Evolutionary conservation across 2,113 vertebrate genomes (phyloP).

Genomic region (Theristicus caerulescens): DNA sequence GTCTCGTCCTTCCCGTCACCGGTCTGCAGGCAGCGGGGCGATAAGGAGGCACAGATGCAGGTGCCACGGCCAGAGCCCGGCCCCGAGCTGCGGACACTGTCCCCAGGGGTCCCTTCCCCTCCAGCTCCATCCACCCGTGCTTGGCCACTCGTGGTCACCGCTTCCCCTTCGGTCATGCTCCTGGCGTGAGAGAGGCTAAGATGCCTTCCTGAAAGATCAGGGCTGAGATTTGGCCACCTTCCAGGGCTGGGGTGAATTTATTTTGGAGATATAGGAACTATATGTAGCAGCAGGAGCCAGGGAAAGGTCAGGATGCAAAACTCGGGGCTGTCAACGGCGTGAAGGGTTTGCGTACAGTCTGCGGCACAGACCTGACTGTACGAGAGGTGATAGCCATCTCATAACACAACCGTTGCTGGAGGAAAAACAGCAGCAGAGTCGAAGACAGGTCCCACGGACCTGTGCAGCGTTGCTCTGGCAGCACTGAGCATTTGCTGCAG

Average conservation of each 20-base stretch:
- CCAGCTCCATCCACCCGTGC: background rate
- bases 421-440: background rate
- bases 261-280: conserved; percentile 35
- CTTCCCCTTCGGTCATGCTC: background rate
- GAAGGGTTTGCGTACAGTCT: background rate
- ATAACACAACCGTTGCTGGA: background rate
- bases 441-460: background rate
- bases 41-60: background rate
- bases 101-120: background rate
- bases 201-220: background rate
- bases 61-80: background rate
- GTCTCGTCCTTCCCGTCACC: background rate
- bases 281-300: background rate
- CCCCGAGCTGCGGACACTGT: background rate
- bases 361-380: background rate
- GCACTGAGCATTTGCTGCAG: background rate
- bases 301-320: background rate
- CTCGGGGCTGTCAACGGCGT: background rate
- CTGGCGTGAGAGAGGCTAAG: background rate
- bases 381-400: background rate
- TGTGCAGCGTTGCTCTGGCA: background rate
- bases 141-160: rapidly evolving
- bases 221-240: background rate
- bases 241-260: background rate
- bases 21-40: background rate